phyloP scores from a whole-genome alignment of 2,888 invertebrate species.

The Rhodophaea formosa region DNA sequence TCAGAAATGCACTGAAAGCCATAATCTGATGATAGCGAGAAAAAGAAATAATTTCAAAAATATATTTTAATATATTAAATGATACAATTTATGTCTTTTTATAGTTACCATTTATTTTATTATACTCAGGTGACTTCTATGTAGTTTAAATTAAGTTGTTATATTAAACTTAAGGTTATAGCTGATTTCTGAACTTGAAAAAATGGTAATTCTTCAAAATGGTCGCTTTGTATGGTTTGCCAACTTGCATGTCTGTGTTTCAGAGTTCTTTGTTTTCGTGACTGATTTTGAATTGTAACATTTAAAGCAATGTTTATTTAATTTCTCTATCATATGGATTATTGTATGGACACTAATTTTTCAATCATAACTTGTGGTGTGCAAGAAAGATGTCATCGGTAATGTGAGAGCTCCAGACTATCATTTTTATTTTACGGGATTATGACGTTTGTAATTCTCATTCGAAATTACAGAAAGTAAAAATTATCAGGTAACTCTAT shows the following conservation, averaged over 20 bases:
- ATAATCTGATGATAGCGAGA: not conserved
- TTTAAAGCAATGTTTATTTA: conserved; percentile 44
- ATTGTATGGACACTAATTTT: conserved; percentile 41
- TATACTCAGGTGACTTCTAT: not conserved
- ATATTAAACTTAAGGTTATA: conserved; percentile 40
- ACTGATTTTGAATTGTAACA: conserved; percentile 49
- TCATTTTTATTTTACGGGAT: conserved; percentile 69
- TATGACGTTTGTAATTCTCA: conserved; percentile 64
- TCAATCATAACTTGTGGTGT: conserved; percentile 51
- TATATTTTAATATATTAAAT: not conserved
- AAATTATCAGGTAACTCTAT: conserved; percentile 56
- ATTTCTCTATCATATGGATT: conserved; percentile 41
- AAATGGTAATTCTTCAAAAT: conserved; percentile 88
- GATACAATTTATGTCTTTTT: too few relatives aligned
- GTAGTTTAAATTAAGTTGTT: not conserved
- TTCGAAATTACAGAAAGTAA: conserved; percentile 58
- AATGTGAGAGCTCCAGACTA: conserved; percentile 77
- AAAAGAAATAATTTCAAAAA: not conserved
- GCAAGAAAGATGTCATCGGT: conserved; percentile 76
- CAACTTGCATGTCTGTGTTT: conserved; percentile 82
- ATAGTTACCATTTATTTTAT: too few relatives aligned
- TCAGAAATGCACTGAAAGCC: not conserved
- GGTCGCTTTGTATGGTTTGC: conserved; percentile 85
- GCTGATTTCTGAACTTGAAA: conserved; percentile 67
- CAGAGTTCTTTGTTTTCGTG: conserved; percentile 78